Base-by-base conservation (phyloP, 2,888 invertebrate genomes). In the Silvanus unidentatus region DNA sequence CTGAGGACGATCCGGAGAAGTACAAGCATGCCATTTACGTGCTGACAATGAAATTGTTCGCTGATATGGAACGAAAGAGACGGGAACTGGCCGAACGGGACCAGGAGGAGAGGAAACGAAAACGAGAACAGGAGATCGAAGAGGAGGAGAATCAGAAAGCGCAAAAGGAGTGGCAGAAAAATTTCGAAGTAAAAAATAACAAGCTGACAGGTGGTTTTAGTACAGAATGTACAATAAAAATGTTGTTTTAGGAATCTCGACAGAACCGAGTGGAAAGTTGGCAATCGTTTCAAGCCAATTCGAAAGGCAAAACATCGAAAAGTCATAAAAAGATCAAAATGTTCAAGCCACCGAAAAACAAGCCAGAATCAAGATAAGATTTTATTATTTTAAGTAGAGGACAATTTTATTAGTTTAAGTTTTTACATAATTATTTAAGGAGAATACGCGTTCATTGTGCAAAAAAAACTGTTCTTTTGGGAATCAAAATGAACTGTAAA, bases 111-210 rank as follows among this genome's bases (percentile, higher is more conserved):
- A 79, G 95, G 42, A 96, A 96, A 70, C 75, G 97, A 37, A 94
- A 95, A 73, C 78, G 96, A 6, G 96, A 97, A 71, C 84, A 88
- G 12, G 95, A 96, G 76, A 85, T 93, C 41, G 91, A 92, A 48
- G 91, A 90, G 43, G 95, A 94, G 64, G 95, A 96, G 62, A 87
- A 88, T 60, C 80, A 85, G 47, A 88, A 92, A 48, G 74, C 88
- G 39, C 93, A 97, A 64, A 89, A 92, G 59, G 97, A 98, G 69
- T 99, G 96, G 94, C 92, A 96, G 54, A 94, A 96, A 68, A 99
- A 98, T 74, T 99, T 96, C 75, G 99, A 99, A 78, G 89, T 88
- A 67, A 59, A 58, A 46, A 2, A 12, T 11, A n/a, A n/a, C n/a
- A n/a, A n/a, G n/a, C n/a, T 16, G 4, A 5, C 32, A 9, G 6